Evolutionary conservation across 2,888 invertebrate genomes (phyloP).

Genomic region (Lathronympha strigana): DNA sequence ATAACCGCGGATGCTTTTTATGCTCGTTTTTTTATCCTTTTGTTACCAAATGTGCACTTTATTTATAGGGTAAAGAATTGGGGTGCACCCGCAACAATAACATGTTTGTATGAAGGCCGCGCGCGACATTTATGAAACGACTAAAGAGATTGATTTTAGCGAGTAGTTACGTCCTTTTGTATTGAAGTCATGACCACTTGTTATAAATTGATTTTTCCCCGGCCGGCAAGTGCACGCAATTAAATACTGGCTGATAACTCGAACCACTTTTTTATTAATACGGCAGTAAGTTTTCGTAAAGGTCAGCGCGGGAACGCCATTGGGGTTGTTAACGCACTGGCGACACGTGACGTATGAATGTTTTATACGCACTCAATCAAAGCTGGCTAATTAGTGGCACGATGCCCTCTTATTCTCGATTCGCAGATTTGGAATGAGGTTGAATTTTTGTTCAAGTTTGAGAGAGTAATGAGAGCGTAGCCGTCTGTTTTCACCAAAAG

Average conservation of each 20-base stretch:
- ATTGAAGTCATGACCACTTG: conserved; percentile 75
- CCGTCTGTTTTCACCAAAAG: conserved; percentile 9
- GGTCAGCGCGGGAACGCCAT: conserved; percentile 34
- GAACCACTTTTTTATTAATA: conserved; percentile 38
- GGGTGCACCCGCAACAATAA: conserved; percentile 52
- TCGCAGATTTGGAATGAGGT: conserved; percentile 14
- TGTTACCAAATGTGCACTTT: conserved; percentile 80
- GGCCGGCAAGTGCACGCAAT: conserved; percentile 62
- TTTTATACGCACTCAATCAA: conserved; percentile 14
- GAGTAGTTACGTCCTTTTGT: not conserved
- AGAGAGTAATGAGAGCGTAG: conserved; percentile 7
- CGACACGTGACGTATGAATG: conserved; percentile 25
- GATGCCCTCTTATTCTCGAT: conserved; percentile 11
- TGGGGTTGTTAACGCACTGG: conserved; percentile 33
- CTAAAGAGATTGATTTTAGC: not conserved
- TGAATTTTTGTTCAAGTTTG: conserved; percentile 6
- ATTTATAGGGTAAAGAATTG: conserved; percentile 70
- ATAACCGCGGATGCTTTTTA: conserved; percentile 83
- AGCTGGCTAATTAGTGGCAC: conserved; percentile 4
- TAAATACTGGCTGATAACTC: conserved; percentile 44
- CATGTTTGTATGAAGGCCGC: conserved; percentile 66
- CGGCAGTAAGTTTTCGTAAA: conserved; percentile 37
- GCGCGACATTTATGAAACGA: not conserved
- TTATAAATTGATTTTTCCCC: conserved; percentile 71
- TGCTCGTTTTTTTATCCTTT: conserved; percentile 76